A percentile compares a stretch with the other conserved stretches of the same genome.
phyloP scores from a whole-genome alignment of 35 echinoderm and acorn worm genomes.

The Apostichopus parvimensis region DNA sequence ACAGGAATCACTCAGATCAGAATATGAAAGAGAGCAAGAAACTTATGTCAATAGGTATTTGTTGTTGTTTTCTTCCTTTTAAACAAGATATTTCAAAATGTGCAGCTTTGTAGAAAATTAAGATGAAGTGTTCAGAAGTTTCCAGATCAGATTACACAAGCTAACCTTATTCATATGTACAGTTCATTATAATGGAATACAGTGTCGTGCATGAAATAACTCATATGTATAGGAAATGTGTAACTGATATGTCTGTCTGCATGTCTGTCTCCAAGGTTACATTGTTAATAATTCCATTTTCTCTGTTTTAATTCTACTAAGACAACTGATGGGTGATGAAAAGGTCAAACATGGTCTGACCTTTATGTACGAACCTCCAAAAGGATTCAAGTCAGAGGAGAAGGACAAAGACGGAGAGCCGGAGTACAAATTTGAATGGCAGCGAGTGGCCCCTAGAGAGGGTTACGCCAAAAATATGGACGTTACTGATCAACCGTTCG shows the following conservation, averaged over 20 bases:
- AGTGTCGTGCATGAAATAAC: too few relatives aligned
- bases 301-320: conserved; percentile 23
- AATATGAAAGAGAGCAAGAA: conserved; percentile 96
- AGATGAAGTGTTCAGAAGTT: too few relatives aligned
- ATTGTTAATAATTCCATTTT: not conserved
- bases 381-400: conserved; percentile 73
- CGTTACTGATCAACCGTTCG: conserved; percentile 72
- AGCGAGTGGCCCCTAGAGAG: conserved; percentile 78
- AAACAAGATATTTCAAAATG: too few relatives aligned
- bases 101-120: too few relatives aligned
- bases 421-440: conserved; percentile 96
- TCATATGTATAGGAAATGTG: too few relatives aligned
- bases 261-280: not conserved
- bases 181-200: not conserved
- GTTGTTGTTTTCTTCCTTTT: too few relatives aligned
- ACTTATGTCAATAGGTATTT: conserved; percentile 84
- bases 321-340: conserved; percentile 96
- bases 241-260: too few relatives aligned
- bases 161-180: not conserved
- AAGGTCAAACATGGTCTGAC: conserved; percentile 96
- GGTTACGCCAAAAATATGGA: conserved; percentile 81
- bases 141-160: too few relatives aligned
- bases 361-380: conserved; percentile 98
- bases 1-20: conserved; percentile 79
- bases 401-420: conserved; percentile 68